phyloP scores from a whole-genome alignment of 2,113 vertebrate species.

The Aspidoscelis tigris region DNA sequence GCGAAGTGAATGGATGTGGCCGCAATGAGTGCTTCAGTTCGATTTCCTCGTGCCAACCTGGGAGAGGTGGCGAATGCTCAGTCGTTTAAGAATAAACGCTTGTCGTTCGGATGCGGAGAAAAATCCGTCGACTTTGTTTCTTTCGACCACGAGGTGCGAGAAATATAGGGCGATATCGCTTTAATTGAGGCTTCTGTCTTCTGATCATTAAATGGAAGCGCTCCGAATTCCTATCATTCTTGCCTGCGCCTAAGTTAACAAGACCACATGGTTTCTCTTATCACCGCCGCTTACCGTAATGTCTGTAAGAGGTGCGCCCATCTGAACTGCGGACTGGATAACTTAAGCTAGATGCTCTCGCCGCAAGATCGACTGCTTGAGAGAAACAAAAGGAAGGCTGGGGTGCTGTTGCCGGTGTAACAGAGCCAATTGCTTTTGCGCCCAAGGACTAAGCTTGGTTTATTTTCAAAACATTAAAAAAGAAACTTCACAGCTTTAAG shows the following conservation, averaged over 20 bases:
- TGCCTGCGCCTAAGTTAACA: constrained; percentile 66
- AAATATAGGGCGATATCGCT: constrained; percentile 55
- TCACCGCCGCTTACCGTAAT: constrained; percentile 79
- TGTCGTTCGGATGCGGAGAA: background rate
- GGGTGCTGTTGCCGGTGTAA: background rate
- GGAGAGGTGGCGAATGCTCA: background rate
- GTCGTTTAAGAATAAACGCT: background rate
- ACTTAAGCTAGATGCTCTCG: background rate
- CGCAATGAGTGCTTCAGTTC: background rate
- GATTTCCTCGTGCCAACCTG: constrained; percentile 2
- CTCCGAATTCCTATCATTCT: constrained; percentile 87
- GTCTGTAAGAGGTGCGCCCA: constrained; percentile 55
- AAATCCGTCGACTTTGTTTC: background rate
- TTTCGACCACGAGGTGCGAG: background rate
- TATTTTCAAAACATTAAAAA: background rate
- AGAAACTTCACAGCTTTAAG: background rate
- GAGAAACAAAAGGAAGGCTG: background rate
- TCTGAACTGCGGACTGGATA: background rate
- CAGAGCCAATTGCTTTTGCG: background rate
- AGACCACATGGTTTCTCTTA: constrained; percentile 72
- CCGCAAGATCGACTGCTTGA: background rate
- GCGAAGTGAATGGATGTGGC: background rate
- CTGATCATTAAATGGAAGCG: constrained; percentile 78
- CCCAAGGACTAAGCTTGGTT: background rate
- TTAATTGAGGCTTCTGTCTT: constrained; percentile 66